Conservation (phyloP, 2,797 vertebrate genomes). For the Otolemur crassicaudatus region DNA sequence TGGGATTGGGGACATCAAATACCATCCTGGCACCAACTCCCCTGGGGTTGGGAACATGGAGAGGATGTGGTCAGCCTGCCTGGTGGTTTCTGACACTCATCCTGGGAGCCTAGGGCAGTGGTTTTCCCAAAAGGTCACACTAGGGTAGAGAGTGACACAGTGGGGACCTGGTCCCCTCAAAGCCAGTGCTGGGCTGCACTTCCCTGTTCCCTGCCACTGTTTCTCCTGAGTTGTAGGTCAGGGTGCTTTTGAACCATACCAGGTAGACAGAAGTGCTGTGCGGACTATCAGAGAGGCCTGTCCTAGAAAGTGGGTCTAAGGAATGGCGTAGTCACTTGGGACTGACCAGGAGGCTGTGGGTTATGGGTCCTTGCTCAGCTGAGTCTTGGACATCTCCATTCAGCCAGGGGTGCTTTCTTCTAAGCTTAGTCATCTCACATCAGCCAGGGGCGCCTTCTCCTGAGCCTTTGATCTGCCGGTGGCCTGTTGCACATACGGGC, state of each 20-base stretch:
- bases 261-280: background rate
- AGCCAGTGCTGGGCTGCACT: background rate
- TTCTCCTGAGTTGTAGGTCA: too few relatives aligned
- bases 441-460: background rate
- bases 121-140: background rate
- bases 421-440: background rate
- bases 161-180: background rate
- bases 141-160: background rate
- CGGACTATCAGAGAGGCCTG: background rate
- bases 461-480: background rate
- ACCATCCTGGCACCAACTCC: background rate
- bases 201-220: background rate
- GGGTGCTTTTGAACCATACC: background rate
- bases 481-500: background rate
- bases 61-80: background rate
- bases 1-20: constrained; percentile 18
- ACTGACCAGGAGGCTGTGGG: background rate
- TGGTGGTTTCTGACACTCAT: background rate
- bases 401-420: background rate
- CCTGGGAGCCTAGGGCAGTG: background rate
- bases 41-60: background rate
- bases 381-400: background rate
- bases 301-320: too few relatives aligned
- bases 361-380: background rate
- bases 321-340: fast-evolving